Base-by-base conservation (phyloP, 2,888 invertebrate species). In the Eustalomyia histrio region DNA sequence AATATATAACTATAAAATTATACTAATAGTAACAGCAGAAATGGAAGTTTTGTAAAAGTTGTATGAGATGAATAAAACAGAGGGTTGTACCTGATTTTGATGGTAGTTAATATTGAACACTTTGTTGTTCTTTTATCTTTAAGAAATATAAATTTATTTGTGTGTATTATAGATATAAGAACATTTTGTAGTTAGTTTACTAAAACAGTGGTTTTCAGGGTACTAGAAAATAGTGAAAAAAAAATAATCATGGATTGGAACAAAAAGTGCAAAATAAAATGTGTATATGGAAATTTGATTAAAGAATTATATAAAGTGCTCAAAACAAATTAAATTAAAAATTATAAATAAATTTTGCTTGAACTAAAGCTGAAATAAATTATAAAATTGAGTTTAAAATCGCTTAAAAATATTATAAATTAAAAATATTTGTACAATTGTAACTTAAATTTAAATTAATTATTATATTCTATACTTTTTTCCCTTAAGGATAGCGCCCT, bases 31-130 rank as follows among this genome's bases (percentile, higher is more conserved):
- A 35, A 35, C 3, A 10, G 3, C 10, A 35, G 8, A 35, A 78
- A 58, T 29, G 14, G 21, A 63, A 68, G 50, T 29, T 55, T 47
- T 9, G n/a, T 18, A n/a, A 53, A 39, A n/a, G 50, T 29, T 29
- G 7, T 6, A 6, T 3, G 7, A 43, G 53, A n/a, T 53, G 47
- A 52, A 65, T 35, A 60, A 65, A 10, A 47, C 60, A 74, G 83
- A 75, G 82, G 81, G 79, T 80, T 83, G 84, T 85, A 83, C 83
- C 83, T 84, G 84, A 84, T 84, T 84, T 85, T 83, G 78, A 64
- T 76, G 68, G 67, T 83, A 83, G 76, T 73, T 65, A 35, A 63
- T 58, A 67, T 65, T 50, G 6, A 52, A 24, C 21, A 47, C 3
- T 16, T 52, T 10, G n/a, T n/a, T n/a, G n/a, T 16, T 47, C 10